Conservation (phyloP, 2,888 invertebrate species). For the Pasiphila rectangulata region DNA sequence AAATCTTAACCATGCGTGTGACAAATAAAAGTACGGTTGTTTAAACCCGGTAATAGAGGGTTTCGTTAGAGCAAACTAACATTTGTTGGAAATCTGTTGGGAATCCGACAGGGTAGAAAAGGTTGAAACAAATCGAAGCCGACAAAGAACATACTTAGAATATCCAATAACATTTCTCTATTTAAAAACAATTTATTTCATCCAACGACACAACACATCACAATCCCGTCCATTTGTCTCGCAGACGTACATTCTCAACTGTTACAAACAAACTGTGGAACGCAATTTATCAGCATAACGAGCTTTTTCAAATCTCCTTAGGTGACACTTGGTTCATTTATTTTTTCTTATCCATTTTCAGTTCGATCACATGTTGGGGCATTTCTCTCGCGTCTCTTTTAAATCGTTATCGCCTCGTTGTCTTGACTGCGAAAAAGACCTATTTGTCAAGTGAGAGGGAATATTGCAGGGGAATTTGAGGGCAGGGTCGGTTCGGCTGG, state of each 20-base stretch:
- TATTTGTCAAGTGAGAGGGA: conserved; percentile 57
- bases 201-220: conserved; percentile 33
- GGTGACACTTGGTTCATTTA: conserved; percentile 75
- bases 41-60: no score
- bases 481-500: conserved; percentile 13
- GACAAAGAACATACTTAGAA: conserved; percentile 2
- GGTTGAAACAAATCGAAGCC: conserved; percentile 9
- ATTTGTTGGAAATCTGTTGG: no score
- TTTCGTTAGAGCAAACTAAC: no score
- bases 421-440: conserved; percentile 59
- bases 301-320: conserved; percentile 74
- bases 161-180: conserved; percentile 17
- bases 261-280: conserved; percentile 60
- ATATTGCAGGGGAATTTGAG: conserved; percentile 37
- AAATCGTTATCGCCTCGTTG: conserved; percentile 66
- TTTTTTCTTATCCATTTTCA: conserved; percentile 74
- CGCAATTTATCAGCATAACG: conserved; percentile 76
- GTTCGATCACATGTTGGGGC: conserved; percentile 70
- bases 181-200: conserved; percentile 32
- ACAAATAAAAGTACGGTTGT: no score
- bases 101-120: no score
- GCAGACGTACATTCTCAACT: conserved; percentile 41
- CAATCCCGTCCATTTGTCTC: conserved; percentile 54
- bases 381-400: conserved; percentile 67
- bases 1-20: no score